phyloP scores from a whole-genome alignment of 1,140 invertebrate genomes.

The Microplitis mediator region DNA sequence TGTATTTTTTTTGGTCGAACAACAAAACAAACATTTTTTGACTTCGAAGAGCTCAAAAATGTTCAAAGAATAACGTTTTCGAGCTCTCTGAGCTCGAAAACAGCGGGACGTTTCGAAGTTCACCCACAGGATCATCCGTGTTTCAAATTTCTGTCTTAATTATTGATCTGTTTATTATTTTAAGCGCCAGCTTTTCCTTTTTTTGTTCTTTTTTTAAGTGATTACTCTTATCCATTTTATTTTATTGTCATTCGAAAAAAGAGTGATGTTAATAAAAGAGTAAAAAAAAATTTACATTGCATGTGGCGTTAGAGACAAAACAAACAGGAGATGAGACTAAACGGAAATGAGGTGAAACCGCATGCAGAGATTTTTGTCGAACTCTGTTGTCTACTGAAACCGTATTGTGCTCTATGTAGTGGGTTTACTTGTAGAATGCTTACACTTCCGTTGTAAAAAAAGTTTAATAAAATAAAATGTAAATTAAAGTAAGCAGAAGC shows the following conservation, averaged over 20 bases:
- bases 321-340: neutral
- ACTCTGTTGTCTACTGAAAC: neutral
- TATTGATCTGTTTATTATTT: too few species aligned
- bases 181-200: too few species aligned
- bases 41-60: too few species aligned
- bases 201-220: too few species aligned
- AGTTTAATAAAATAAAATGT: too few species aligned
- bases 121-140: too few species aligned
- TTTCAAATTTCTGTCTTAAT: too few species aligned
- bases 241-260: neutral
- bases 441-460: neutral
- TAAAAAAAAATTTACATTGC: neutral
- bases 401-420: neutral
- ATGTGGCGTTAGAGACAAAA: neutral
- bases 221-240: neutral
- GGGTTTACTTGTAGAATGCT: neutral
- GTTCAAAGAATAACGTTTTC: too few species aligned
- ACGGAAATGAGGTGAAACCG: slow-evolving; percentile 14
- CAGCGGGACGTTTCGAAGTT: too few species aligned
- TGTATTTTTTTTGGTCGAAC: too few species aligned
- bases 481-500: neutral
- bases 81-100: too few species aligned
- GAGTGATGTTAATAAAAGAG: neutral
- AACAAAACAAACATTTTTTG: too few species aligned
- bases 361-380: neutral